Conservation (phyloP, 2,888 invertebrate species). For the Blomia tropicalis region DNA sequence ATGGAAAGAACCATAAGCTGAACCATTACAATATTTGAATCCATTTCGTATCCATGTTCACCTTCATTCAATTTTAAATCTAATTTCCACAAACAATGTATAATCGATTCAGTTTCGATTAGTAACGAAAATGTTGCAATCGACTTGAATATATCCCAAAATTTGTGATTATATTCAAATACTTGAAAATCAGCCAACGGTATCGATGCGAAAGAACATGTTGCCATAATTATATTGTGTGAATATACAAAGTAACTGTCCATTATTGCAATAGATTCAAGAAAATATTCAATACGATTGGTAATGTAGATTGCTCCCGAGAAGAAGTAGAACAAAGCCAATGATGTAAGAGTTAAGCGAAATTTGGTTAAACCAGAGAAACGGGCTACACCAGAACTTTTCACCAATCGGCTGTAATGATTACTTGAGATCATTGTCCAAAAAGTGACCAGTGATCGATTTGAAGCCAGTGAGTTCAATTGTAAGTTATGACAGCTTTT, state of each 20-base stretch:
- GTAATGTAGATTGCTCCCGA: not conserved
- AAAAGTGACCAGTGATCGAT: no score
- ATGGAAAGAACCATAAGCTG: not conserved
- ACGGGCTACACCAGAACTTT: constrained; percentile 41
- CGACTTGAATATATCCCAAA: constrained; percentile 1
- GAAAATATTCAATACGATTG: not conserved
- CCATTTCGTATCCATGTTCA: no score
- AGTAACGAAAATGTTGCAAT: not conserved
- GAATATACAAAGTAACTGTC: not conserved
- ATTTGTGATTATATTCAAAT: not conserved
- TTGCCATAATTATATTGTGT: not conserved
- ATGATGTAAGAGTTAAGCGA: not conserved
- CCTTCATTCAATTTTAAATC: not conserved
- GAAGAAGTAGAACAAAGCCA: not conserved
- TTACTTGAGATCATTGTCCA: no score
- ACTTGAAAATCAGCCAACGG: constrained; percentile 9
- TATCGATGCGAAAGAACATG: not conserved
- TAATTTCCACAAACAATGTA: not conserved
- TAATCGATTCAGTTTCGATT: not conserved
- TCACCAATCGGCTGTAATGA: no score
- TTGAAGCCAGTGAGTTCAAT: no score
- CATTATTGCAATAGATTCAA: not conserved
- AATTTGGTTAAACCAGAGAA: constrained; percentile 2
- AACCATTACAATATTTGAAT: not conserved
- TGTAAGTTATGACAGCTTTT: no score